These are phyloP conservation scores for Helicolenus hilgendorfi DNA, from an alignment of 2,797 vertebrate genomes.

Conservation along the genomic window DNA sequence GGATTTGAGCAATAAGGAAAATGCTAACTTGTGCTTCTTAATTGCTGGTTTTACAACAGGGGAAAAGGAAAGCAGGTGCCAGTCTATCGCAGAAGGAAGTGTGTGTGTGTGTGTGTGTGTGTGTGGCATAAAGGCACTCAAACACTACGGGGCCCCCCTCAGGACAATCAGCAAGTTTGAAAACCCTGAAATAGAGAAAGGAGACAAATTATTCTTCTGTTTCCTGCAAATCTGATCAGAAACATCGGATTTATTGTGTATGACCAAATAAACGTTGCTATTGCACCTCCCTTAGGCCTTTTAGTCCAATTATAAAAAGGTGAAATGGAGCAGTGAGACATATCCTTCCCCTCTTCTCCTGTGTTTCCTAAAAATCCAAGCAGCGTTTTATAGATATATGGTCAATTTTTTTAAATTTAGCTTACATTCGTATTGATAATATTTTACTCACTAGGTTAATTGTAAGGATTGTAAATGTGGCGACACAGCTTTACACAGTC, in stretches of 20 bases:
- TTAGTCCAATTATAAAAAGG: slow-evolving; percentile 10
- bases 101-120: neutral
- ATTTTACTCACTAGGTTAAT: neutral
- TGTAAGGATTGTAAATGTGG: neutral
- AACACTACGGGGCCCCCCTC: neutral
- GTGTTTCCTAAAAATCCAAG: slow-evolving; percentile 5
- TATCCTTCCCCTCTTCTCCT: neutral
- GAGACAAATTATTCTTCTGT: slow-evolving; percentile 2
- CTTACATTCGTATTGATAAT: neutral
- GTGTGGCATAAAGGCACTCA: neutral
- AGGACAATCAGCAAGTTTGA: neutral
- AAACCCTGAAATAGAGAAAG: slow-evolving; percentile 9
- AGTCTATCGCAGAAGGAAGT: neutral
- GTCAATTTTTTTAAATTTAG: neutral
- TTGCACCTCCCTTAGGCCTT: slow-evolving; percentile 11
- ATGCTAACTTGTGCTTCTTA: neutral
- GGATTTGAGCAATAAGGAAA: neutral
- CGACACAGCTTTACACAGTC: neutral
- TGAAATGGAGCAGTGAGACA: slow-evolving; percentile 7
- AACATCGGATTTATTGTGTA: slow-evolving; percentile 14
- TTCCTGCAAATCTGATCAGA: slow-evolving; percentile 23
- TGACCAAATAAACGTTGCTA: neutral
- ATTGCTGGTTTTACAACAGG: neutral
- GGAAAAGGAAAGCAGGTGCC: neutral
- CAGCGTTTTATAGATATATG: neutral